Conservation (phyloP, 2,888 invertebrate genomes). For the Caenorhabditis sinica region DNA sequence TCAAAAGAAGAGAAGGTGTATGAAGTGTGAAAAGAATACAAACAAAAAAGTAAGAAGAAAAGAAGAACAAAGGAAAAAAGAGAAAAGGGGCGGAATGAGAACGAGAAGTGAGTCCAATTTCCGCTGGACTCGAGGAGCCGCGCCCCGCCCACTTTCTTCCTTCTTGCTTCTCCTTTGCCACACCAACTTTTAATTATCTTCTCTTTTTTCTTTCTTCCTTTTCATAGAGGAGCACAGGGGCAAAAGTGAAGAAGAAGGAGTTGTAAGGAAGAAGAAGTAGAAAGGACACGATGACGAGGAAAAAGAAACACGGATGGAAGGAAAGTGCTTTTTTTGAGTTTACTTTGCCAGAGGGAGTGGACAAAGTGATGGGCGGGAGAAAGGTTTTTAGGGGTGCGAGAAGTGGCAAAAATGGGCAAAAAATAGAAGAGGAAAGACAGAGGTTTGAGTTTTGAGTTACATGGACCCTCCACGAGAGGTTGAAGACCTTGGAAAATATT, state of each 20-base stretch:
- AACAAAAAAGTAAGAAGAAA: slow-evolving; percentile 24
- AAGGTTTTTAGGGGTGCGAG: slow-evolving; percentile 30
- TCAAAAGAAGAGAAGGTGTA: slow-evolving; percentile 23
- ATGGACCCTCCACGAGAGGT: slow-evolving; percentile 26
- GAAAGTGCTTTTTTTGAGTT: slow-evolving; percentile 41
- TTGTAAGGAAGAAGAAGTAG: slow-evolving; percentile 6
- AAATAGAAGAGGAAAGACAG: slow-evolving; percentile 16
- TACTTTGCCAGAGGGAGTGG: slow-evolving; percentile 42
- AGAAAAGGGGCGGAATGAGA: slow-evolving; percentile 30
- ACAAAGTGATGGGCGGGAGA: slow-evolving; percentile 45
- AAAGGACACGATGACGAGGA: slow-evolving; percentile 44
- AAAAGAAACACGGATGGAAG: slow-evolving; percentile 30
- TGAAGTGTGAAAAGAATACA: slow-evolving; percentile 30
- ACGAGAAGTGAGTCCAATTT: slow-evolving; percentile 62
- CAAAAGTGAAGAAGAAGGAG: slow-evolving; percentile 37
- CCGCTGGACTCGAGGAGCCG: slow-evolving; percentile 26
- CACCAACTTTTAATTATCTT: slow-evolving; percentile 59
- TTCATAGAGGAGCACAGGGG: slow-evolving; percentile 40
- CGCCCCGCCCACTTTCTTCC: slow-evolving; percentile 51
- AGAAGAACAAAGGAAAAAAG: slow-evolving; percentile 24
- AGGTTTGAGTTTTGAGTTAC: slow-evolving; percentile 56
- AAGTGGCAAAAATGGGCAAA: slow-evolving; percentile 19
- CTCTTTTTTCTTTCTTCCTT: slow-evolving; percentile 31
- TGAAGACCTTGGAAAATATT: slow-evolving; percentile 12
- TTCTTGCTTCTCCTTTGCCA: slow-evolving; percentile 18